Base-by-base conservation (phyloP, 2,113 vertebrate genomes). In the Donacobius atricapilla region DNA sequence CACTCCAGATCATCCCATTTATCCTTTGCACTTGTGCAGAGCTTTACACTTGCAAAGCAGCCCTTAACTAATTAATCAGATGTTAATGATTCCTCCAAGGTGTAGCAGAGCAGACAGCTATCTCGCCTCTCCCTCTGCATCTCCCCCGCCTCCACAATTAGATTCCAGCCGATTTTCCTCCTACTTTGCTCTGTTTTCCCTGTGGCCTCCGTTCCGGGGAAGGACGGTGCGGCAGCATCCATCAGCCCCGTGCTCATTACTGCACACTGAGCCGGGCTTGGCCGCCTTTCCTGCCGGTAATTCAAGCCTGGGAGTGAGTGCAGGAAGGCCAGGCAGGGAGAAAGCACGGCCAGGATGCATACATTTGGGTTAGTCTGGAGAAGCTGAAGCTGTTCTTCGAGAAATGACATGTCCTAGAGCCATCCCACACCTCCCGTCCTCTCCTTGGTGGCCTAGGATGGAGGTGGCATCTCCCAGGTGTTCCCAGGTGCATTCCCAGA, bases 31-130 rank as follows among this genome's bases (percentile, higher is more conserved):
- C 87, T 91, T 15, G 33, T 60, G 61, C 63, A 22, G 73, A 28
- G 19, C 91, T 83, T 73, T 69, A 87, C 90, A 63, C 57, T 58
- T 76, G 85, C 94, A 80, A 83, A 95, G 92, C 92, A 58, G 87
- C 83, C 75, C 90, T 90, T 50, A 58, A 81, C 93, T 96, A 96
- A 96, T 96, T 96, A 97, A 96, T 96, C 94, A 95, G 90, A 94
- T 96, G 95, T 95, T 97, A 97, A 97, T 96, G 95, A 97, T 83
- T 93, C 92, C 94, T 96, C 93, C 30, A 93, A 90, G 93, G 95
- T 83, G 92, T 90, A 93, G 93, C 94, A 18, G 95, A 92, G 71
- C 95, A 93, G 93, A 58, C 94, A 96, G 93, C 96, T 92, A 93
- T 96, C 87, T 69, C 12, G 31, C 94, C 83, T 91, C 90, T 77